Conservation (phyloP, 2,113 vertebrate genomes). For the Propithecus coquereli region DNA sequence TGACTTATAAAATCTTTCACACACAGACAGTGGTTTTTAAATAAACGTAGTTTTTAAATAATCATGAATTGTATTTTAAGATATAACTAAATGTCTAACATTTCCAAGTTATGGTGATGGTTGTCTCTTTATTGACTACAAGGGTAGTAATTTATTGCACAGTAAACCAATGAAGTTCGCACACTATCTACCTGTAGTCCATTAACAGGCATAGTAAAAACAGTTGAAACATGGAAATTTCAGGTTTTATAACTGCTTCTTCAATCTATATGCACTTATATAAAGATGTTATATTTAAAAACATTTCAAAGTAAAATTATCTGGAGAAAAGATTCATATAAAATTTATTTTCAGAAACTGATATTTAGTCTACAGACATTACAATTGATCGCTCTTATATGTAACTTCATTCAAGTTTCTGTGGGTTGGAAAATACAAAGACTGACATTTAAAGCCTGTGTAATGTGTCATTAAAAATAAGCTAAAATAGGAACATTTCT, state of each 20-base stretch:
- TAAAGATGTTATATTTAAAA: conserved; percentile 81
- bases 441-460: conserved; percentile 79
- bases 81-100: conserved; percentile 68
- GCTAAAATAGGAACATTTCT: conserved; percentile 78
- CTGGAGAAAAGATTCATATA: conserved; percentile 81
- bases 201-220: conserved; percentile 74
- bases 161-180: conserved; percentile 70
- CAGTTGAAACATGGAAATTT: conserved; percentile 69
- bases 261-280: conserved; percentile 72
- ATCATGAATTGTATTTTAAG: conserved; percentile 57
- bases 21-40: conserved; percentile 73
- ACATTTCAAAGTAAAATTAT: conserved; percentile 84
- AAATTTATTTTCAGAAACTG: conserved; percentile 84
- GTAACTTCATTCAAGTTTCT: conserved; percentile 79
- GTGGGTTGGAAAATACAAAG: conserved; percentile 81
- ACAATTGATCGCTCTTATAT: conserved; percentile 80
- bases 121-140: conserved; percentile 77
- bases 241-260: conserved; percentile 74
- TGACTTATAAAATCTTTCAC: conserved; percentile 76
- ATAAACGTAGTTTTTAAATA: not conserved
- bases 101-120: conserved; percentile 66
- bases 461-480: conserved; percentile 79
- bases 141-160: conserved; percentile 77
- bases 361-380: conserved; percentile 79
- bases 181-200: conserved; percentile 68